Evolutionary conservation across 2,113 vertebrate species (phyloP).

Genomic region (Corapipo altera): DNA sequence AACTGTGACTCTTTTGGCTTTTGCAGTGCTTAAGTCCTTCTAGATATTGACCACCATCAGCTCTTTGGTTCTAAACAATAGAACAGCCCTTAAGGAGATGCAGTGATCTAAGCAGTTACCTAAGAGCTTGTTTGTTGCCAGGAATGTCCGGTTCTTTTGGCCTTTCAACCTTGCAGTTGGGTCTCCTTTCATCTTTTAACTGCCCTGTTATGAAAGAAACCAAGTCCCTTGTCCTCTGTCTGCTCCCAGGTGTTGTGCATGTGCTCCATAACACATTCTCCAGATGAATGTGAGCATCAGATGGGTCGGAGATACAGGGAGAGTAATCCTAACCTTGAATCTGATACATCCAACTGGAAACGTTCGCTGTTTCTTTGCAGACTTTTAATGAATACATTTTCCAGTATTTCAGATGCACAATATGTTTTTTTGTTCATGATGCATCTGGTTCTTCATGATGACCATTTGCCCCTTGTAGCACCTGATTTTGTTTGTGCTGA

Average conservation of each 20-base stretch:
- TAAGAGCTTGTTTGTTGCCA: not conserved
- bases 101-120: not conserved
- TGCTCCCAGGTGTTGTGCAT: not conserved
- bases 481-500: not conserved
- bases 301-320: not conserved
- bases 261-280: not conserved
- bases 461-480: not conserved
- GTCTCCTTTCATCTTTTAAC: not conserved
- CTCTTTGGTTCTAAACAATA: not conserved
- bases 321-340: not conserved
- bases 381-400: not conserved
- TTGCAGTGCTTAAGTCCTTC: not conserved
- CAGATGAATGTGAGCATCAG: not conserved
- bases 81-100: not conserved
- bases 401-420: not conserved
- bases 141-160: not conserved
- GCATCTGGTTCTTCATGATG: not conserved
- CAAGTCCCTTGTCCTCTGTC: not conserved
- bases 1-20: not conserved
- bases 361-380: not conserved
- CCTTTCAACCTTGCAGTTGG: not conserved
- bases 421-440: not conserved
- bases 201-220: not conserved
- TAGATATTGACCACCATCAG: not conserved
- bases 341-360: not conserved